These are phyloP conservation scores for Dasyornis broadbenti DNA, from an alignment of 2,113 vertebrate species.

Conservation along the genomic window DNA sequence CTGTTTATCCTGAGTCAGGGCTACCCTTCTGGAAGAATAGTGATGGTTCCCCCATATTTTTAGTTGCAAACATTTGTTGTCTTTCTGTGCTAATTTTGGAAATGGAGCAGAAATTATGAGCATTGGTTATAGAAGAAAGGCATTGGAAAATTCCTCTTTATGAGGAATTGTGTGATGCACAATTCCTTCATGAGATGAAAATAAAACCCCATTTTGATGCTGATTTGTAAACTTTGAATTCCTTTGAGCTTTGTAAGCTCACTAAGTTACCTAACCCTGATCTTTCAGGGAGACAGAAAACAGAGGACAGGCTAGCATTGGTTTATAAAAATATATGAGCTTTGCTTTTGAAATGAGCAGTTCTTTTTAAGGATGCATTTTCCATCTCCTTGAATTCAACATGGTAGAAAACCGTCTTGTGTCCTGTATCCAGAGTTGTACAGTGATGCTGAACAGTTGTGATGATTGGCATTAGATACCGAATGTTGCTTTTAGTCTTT, in stretches of 20 bases:
- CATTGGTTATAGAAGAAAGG: not conserved
- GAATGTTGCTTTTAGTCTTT: not conserved
- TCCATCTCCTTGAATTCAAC: not conserved
- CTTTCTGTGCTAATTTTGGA: not conserved
- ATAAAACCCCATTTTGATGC: not conserved
- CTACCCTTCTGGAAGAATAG: not conserved
- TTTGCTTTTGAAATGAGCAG: not conserved
- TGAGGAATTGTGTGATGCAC: not conserved
- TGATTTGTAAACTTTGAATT: not conserved
- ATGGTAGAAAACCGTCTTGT: not conserved
- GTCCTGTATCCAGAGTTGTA: not conserved
- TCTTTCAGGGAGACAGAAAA: not conserved
- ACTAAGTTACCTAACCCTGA: rapidly evolving
- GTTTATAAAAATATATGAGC: not conserved
- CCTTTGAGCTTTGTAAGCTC: not conserved
- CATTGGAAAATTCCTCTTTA: not conserved
- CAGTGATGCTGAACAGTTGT: not conserved
- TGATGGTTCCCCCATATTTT: not conserved
- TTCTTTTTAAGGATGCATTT: not conserved
- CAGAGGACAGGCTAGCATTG: not conserved
- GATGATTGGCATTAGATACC: not conserved
- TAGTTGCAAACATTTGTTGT: not conserved
- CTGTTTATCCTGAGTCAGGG: not conserved
- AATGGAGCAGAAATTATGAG: not conserved
- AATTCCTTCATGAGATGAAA: not conserved